A percentile compares a stretch with the other conserved stretches of the same genome.
These are phyloP conservation scores for Crioceris asparagi DNA, from an alignment of 2,888 invertebrate genomes.

Conservation along the genomic window DNA sequence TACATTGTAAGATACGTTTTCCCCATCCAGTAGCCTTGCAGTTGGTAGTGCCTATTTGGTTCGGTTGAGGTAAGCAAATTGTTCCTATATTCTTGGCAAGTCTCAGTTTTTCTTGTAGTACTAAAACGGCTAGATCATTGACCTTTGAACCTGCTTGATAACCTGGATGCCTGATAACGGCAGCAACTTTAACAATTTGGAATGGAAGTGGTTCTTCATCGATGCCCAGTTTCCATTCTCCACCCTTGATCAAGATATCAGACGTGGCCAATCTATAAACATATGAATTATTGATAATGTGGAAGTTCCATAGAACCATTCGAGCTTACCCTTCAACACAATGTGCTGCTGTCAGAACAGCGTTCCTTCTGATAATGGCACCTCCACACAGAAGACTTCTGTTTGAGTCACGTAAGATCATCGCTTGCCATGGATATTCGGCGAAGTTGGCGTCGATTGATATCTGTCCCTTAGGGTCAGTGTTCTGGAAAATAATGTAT, in stretches of 20 bases:
- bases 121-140: constrained; percentile 63
- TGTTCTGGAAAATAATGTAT: no score
- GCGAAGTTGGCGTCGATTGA: constrained; percentile 58
- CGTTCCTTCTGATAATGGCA: constrained; percentile 62
- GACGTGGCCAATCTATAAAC: constrained; percentile 47
- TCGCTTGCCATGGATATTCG: constrained; percentile 82
- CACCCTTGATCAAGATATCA: constrained; percentile 66
- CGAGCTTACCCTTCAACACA: constrained; percentile 63
- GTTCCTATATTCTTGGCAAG: constrained; percentile 62
- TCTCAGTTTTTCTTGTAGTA: constrained; percentile 51
- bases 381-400: constrained; percentile 69
- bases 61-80: constrained; percentile 53
- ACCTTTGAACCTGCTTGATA: constrained; percentile 50
- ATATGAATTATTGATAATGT: background rate
- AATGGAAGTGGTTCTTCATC: constrained; percentile 71
- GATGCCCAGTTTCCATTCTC: constrained; percentile 75
- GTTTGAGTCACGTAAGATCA: constrained; percentile 62
- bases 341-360: constrained; percentile 67
- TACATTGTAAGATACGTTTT: constrained; percentile 66
- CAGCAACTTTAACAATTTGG: constrained; percentile 62
- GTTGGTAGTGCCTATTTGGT: constrained; percentile 48
- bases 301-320: background rate
- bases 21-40: constrained; percentile 80
- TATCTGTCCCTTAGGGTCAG: constrained; percentile 42
- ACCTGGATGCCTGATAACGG: constrained; percentile 58